These are phyloP conservation scores for Palythoa grandiflora DNA, from an alignment of 92 coral and sea anemone species.

Conservation along the genomic window DNA sequence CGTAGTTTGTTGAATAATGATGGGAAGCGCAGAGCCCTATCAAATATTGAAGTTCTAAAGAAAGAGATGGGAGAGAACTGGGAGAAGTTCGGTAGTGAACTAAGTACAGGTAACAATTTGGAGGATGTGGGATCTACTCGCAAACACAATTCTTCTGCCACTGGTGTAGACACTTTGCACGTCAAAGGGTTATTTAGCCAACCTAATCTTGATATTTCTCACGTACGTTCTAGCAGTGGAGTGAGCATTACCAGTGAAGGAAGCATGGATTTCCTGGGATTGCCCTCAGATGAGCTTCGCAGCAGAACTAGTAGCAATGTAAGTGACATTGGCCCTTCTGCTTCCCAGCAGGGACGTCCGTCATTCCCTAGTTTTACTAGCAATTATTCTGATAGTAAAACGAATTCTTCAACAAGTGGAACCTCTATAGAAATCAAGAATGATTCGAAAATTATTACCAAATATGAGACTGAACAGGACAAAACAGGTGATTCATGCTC, in stretches of 20 bases:
- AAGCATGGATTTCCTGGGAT: conserved; percentile 71
- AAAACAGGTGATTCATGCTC: not conserved
- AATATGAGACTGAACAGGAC: not conserved
- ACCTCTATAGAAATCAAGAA: not conserved
- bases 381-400: conserved; percentile 44
- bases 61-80: conserved; percentile 43
- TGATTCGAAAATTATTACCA: not conserved
- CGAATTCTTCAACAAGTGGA: conserved; percentile 33
- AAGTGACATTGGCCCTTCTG: conserved; percentile 64
- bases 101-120: not conserved
- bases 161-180: conserved; percentile 42
- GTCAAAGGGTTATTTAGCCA: conserved; percentile 20
- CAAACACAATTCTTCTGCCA: conserved; percentile 53
- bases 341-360: conserved; percentile 69
- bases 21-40: conserved; percentile 71
- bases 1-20: conserved; percentile 43
- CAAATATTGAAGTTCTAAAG: conserved; percentile 54
- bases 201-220: conserved; percentile 30
- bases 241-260: conserved; percentile 78
- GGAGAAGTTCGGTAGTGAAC: not conserved
- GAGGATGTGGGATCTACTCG: not conserved
- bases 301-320: conserved; percentile 75
- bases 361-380: conserved; percentile 60
- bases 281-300: conserved; percentile 47
- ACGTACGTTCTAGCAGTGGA: conserved; percentile 76